Percentiles rank a stretch among this genome's conserved stretches.
These are phyloP conservation scores for Spheniscus humboldti DNA, from an alignment of 2,797 vertebrate species.

Conservation along the genomic window DNA sequence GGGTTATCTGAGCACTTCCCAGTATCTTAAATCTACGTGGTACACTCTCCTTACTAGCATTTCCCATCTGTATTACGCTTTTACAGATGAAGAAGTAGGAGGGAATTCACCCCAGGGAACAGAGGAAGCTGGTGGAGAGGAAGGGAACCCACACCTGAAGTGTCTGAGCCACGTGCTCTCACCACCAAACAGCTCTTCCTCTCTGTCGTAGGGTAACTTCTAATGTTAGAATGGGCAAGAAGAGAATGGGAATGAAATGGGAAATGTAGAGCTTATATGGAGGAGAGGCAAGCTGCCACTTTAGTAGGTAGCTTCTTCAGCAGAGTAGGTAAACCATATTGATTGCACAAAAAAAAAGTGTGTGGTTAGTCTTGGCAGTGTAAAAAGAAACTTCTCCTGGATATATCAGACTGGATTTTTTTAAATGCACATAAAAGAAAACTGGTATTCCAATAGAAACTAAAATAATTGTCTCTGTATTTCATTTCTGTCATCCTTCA, in stretches of 20 bases:
- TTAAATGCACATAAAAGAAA: not conserved
- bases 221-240: not conserved
- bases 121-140: not conserved
- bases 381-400: not conserved
- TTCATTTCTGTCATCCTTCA: not conserved
- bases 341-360: not conserved
- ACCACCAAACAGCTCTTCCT: not conserved
- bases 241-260: not conserved
- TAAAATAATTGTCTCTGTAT: not conserved
- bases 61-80: not conserved
- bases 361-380: not conserved
- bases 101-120: not conserved
- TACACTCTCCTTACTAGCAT: not conserved
- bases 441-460: not conserved
- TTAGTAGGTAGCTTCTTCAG: not conserved
- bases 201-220: not conserved
- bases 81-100: not conserved
- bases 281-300: not conserved
- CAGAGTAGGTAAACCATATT: not conserved
- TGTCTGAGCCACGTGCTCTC: not conserved
- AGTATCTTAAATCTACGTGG: not conserved
- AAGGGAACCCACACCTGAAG: rapidly evolving
- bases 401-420: not conserved
- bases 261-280: not conserved
- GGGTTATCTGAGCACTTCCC: not conserved